phyloP scores from a whole-genome alignment of 1,140 invertebrate genomes.

The Theocolax elegans region DNA sequence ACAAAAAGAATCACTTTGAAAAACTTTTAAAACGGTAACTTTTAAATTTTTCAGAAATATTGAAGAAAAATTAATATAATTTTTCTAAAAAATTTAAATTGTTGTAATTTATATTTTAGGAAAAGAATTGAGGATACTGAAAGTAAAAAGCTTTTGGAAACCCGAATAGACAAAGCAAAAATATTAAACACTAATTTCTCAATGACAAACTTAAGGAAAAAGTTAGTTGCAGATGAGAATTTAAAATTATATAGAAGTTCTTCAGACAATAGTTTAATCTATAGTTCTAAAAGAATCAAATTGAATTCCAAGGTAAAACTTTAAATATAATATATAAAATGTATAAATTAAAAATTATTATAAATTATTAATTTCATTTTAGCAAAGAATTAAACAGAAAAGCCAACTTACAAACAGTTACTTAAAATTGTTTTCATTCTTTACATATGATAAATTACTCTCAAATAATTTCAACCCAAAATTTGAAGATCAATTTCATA shows the following conservation, averaged over 20 bases:
- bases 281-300: neutral
- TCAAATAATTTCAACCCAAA: neutral
- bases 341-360: neutral
- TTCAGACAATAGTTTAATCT: neutral
- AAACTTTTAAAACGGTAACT: constrained; percentile 49
- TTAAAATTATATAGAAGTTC: neutral
- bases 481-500: neutral
- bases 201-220: neutral
- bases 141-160: neutral
- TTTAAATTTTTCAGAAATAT: neutral
- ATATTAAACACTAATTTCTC: neutral
- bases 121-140: neutral
- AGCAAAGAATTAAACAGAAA: neutral
- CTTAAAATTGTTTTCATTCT: too few relatives aligned
- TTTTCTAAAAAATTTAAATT: too few relatives aligned
- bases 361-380: constrained; percentile 6
- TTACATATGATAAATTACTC: neutral
- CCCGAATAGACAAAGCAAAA: neutral
- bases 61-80: neutral
- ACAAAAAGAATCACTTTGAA: constrained; percentile 48
- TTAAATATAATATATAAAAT: neutral
- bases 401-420: too few relatives aligned
- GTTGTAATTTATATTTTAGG: too few relatives aligned
- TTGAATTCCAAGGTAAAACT: constrained; percentile 7
- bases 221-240: neutral